Conservation (phyloP, 2,888 invertebrate species). For the Lasioglossum zephyrum region DNA sequence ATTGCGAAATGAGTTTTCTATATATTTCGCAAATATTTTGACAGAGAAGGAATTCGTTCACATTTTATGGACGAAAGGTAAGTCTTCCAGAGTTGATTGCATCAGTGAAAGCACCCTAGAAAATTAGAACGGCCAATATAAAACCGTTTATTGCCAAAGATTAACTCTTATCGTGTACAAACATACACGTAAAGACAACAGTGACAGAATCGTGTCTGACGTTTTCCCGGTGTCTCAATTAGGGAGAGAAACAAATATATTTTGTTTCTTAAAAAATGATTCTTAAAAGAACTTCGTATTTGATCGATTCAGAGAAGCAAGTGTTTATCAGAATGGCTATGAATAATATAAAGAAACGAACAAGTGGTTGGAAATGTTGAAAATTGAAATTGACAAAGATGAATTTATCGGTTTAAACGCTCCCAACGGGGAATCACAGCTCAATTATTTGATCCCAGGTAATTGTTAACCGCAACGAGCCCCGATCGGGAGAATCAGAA, state of each 20-base stretch:
- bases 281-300: not conserved
- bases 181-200: not conserved
- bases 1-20: not conserved
- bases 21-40: not conserved
- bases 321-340: not conserved
- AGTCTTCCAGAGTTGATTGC: not conserved
- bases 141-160: not conserved
- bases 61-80: not conserved
- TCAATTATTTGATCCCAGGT: not conserved
- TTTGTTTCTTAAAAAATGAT: not conserved
- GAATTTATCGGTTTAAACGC: not conserved
- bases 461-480: not conserved
- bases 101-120: not conserved
- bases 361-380: too few species aligned
- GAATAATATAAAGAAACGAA: not conserved
- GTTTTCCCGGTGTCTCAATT: not conserved
- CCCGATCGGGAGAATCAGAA: conserved; percentile 12
- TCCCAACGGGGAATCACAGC: not conserved
- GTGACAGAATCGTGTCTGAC: not conserved
- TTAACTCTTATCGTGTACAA: not conserved
- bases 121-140: not conserved
- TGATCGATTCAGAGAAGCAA: not conserved
- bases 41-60: not conserved
- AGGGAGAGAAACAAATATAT: not conserved
- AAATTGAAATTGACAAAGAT: not conserved